Conservation (phyloP, 2,888 invertebrate genomes). For the Oligia fasciuncula region DNA sequence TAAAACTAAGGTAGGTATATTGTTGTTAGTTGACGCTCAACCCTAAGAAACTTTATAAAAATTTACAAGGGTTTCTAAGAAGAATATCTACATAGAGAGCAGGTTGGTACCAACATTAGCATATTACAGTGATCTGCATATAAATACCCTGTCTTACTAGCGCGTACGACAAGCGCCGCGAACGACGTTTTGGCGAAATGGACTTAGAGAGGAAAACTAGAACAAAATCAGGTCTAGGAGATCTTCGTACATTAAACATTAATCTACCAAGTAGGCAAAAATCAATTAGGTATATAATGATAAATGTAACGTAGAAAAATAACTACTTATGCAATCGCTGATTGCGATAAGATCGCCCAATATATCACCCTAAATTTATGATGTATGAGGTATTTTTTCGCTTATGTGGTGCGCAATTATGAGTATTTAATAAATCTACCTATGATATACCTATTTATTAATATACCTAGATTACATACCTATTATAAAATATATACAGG, state of each 20-base stretch:
- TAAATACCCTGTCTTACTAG: slow-evolving; percentile 59
- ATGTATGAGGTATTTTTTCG: neutral
- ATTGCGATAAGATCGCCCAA: neutral
- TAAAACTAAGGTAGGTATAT: no score
- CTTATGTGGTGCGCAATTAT: neutral
- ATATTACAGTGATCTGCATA: slow-evolving; percentile 71
- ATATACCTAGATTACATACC: neutral
- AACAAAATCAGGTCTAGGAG: neutral
- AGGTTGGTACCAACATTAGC: slow-evolving; percentile 58
- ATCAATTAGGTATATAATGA: neutral
- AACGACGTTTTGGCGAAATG: slow-evolving; percentile 36
- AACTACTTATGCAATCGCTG: neutral
- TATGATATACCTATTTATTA: neutral
- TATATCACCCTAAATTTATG: neutral
- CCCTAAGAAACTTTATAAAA: slow-evolving; percentile 25
- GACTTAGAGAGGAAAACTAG: slow-evolving; percentile 16
- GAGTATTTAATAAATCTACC: neutral
- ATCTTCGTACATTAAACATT: neutral
- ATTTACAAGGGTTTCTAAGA: slow-evolving; percentile 18
- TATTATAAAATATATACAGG: neutral
- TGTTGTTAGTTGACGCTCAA: neutral
- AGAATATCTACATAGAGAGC: slow-evolving; percentile 29
- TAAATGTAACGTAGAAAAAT: neutral
- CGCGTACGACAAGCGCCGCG: slow-evolving; percentile 27
- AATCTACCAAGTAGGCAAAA: neutral